Percentiles rank a stretch among this genome's conserved stretches.
Evolutionary conservation across 2,113 vertebrate species (phyloP).

Genomic region (Platysteira castanea): DNA sequence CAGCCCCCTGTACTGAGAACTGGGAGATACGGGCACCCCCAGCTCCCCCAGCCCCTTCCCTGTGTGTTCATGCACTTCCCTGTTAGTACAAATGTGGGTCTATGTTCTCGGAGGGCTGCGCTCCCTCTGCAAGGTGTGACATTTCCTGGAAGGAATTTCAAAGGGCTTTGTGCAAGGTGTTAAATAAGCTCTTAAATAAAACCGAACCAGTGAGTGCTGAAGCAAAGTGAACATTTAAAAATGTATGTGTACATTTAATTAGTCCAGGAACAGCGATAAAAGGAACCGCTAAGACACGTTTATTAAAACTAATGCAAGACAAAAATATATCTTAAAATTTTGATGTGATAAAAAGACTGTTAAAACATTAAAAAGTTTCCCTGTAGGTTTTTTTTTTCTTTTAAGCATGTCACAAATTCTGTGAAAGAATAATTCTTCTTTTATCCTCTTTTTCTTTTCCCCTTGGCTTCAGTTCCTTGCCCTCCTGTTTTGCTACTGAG

Average conservation of each 20-base stretch:
- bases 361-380: slow-evolving; percentile 32
- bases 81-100: neutral
- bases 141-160: slow-evolving; percentile 60
- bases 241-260: slow-evolving; percentile 64
- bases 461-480: neutral
- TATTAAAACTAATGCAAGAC: slow-evolving; percentile 45
- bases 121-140: slow-evolving; percentile 35
- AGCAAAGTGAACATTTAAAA: slow-evolving; percentile 47
- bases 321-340: slow-evolving; percentile 50
- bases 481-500: neutral
- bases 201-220: slow-evolving; percentile 25
- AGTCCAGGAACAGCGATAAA: slow-evolving; percentile 44
- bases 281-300: slow-evolving; percentile 16
- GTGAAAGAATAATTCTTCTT: neutral
- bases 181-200: slow-evolving; percentile 64
- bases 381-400: neutral
- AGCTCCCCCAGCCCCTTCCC: neutral
- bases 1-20: neutral
- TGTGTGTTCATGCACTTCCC: rapidly evolving
- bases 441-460: neutral
- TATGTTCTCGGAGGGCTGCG: neutral
- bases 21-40: neutral
- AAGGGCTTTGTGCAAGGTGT: slow-evolving; percentile 59
- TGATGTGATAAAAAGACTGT: slow-evolving; percentile 45
- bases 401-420: neutral